Percentiles rank a stretch among this genome's conserved stretches.
Conservation (phyloP, 2,888 invertebrate genomes). For the Idaea aversata region DNA sequence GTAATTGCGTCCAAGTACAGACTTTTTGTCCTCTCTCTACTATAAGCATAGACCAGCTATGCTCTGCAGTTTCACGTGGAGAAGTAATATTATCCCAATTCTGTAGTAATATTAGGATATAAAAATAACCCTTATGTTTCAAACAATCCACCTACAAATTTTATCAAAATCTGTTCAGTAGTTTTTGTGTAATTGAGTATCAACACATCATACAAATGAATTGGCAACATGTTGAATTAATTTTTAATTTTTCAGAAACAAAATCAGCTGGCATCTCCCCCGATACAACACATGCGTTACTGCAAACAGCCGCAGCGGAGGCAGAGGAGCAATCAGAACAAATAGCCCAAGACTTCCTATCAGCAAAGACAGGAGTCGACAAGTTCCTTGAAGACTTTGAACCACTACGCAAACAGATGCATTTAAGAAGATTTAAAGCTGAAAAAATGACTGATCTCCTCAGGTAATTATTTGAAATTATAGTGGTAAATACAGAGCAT, state of each 20-base stretch:
- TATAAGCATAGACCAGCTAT: too few species aligned
- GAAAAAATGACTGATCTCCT: constrained; percentile 94
- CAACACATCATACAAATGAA: neutral
- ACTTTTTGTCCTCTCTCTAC: too few species aligned
- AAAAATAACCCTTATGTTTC: too few species aligned
- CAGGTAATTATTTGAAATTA: constrained; percentile 28
- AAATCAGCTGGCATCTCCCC: constrained; percentile 88
- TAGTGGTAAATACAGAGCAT: too few species aligned
- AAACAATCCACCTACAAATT: too few species aligned
- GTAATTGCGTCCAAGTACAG: too few species aligned
- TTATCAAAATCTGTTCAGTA: too few species aligned
- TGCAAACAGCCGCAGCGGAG: constrained; percentile 95
- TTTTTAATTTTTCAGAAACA: constrained; percentile 79
- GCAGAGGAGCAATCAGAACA: constrained; percentile 96
- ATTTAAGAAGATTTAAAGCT: constrained; percentile 90
- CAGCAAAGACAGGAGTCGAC: constrained; percentile 86
- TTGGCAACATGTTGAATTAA: constrained; percentile 3
- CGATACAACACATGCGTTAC: constrained; percentile 92
- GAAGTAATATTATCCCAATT: too few species aligned
- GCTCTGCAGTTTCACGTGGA: too few species aligned
- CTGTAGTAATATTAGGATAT: too few species aligned
- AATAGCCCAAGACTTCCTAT: constrained; percentile 89
- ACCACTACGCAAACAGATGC: constrained; percentile 81
- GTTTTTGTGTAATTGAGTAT: too few species aligned
- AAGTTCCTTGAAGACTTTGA: constrained; percentile 93